Percentiles rank a stretch among this genome's conserved stretches.
Conservation (phyloP, 2,888 invertebrate species). For the Ecdyonurus torrentis region DNA sequence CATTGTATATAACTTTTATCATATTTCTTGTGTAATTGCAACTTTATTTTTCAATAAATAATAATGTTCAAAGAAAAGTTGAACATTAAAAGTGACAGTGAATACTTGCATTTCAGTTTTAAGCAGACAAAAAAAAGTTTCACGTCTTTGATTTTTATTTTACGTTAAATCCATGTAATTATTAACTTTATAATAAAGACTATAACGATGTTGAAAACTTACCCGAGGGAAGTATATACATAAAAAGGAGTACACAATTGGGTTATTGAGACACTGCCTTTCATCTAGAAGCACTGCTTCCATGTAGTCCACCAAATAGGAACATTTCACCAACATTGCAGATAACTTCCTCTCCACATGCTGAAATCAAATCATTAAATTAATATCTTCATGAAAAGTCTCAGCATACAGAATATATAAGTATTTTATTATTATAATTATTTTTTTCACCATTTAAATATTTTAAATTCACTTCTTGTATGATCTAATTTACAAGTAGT, state of each 20-base stretch:
- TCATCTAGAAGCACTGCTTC: constrained; percentile 82
- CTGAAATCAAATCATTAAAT: too few relatives aligned
- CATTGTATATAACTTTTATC: not conserved
- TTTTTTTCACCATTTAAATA: too few relatives aligned
- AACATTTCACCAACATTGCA: constrained; percentile 62
- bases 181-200: too few relatives aligned
- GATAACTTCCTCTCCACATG: constrained; percentile 65
- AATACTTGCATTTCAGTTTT: not conserved
- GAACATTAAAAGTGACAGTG: not conserved
- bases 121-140: too few relatives aligned
- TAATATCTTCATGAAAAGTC: too few relatives aligned
- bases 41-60: not conserved
- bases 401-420: too few relatives aligned
- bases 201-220: too few relatives aligned
- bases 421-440: too few relatives aligned
- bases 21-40: not conserved
- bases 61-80: not conserved
- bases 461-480: too few relatives aligned
- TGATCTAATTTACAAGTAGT: too few relatives aligned
- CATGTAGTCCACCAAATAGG: constrained; percentile 73
- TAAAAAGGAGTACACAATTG: constrained; percentile 72
- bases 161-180: too few relatives aligned
- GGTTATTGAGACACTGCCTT: constrained; percentile 65
- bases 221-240: constrained; percentile 83
- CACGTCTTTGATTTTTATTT: too few relatives aligned